These are phyloP conservation scores for Nudaria mundana DNA, from an alignment of 2,888 invertebrate species.

Conservation along the genomic window DNA sequence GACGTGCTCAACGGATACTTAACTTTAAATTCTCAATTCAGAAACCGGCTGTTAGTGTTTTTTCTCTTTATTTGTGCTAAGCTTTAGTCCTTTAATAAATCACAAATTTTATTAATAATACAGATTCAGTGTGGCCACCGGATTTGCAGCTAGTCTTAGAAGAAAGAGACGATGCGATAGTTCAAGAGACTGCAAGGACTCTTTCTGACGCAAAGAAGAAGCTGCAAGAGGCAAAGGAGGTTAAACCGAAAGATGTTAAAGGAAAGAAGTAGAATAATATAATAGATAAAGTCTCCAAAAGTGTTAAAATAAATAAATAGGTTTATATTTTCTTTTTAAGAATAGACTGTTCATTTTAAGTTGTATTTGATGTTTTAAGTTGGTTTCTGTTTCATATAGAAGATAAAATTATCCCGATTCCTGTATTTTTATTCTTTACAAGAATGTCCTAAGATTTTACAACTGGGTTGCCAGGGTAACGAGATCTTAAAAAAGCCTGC, in stretches of 20 bases:
- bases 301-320: slow-evolving; percentile 1
- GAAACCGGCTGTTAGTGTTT: no score
- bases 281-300: neutral
- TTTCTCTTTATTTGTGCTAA: no score
- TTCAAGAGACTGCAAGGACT: slow-evolving; percentile 41
- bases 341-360: slow-evolving; percentile 4
- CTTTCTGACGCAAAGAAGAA: slow-evolving; percentile 51
- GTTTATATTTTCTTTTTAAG: slow-evolving; percentile 5
- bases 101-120: no score
- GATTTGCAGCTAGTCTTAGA: slow-evolving; percentile 47
- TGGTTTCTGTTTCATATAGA: neutral
- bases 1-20: no score
- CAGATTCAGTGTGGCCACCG: slow-evolving; percentile 54
- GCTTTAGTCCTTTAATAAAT: no score
- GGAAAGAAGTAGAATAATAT: neutral
- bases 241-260: slow-evolving; percentile 12
- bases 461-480: no score
- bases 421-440: no score
- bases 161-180: slow-evolving; percentile 56
- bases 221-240: slow-evolving; percentile 47
- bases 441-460: no score
- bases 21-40: no score
- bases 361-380: slow-evolving; percentile 1
- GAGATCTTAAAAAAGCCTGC: no score
- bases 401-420: neutral